Percentiles rank a stretch among this genome's conserved stretches.
Evolutionary conservation across 1,140 invertebrate genomes (phyloP).

Genomic region (Teleopsis dalmanni): DNA sequence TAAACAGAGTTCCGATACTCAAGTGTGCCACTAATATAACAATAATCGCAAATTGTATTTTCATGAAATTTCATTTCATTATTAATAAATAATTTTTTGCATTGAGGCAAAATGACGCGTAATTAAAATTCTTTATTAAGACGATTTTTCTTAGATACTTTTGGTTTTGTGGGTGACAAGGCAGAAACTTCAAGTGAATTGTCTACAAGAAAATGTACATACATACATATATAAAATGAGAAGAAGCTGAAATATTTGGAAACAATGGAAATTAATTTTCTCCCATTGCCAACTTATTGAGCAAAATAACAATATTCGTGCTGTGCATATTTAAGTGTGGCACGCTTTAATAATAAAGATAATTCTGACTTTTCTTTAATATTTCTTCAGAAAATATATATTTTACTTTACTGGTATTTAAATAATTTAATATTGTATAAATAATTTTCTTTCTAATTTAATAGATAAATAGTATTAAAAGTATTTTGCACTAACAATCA

Average conservation of each 20-base stretch:
- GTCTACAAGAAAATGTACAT: too few relatives aligned
- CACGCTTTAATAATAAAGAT: too few relatives aligned
- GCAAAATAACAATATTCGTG: not conserved
- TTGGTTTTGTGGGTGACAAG: too few relatives aligned
- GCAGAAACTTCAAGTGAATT: too few relatives aligned
- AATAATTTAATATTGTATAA: too few relatives aligned
- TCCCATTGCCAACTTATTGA: not conserved
- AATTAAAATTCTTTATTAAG: constrained; percentile 4
- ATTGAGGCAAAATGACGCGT: not conserved
- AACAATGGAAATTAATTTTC: not conserved
- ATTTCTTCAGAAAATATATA: not conserved
- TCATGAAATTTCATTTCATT: constrained; percentile 8
- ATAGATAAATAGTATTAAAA: not conserved
- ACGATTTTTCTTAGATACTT: too few relatives aligned
- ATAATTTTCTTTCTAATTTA: not conserved
- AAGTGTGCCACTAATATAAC: too few relatives aligned
- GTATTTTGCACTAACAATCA: not conserved
- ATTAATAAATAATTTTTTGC: constrained; percentile 10
- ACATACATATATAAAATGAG: too few relatives aligned
- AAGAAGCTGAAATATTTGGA: not conserved
- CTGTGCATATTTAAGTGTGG: too few relatives aligned
- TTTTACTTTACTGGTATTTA: not conserved
- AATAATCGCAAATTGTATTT: constrained; percentile 10
- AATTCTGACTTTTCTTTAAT: not conserved
- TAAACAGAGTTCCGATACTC: too few relatives aligned